Base-by-base conservation (phyloP, 2,113 vertebrate species). In the Azemiops feae region DNA sequence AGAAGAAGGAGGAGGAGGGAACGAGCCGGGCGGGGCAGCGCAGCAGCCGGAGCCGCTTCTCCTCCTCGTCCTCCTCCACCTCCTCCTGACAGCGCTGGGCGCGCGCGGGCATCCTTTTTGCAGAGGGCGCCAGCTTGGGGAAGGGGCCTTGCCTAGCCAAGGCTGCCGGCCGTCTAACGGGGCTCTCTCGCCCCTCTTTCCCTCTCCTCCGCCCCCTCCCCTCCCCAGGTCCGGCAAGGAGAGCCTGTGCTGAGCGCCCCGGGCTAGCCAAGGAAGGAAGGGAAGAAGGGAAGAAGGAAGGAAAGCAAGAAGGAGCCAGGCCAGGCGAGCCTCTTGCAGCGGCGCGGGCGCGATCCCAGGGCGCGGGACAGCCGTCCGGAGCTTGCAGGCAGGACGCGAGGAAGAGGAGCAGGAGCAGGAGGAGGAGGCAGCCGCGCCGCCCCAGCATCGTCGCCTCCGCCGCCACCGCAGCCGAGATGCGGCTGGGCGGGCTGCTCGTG, bases 401-500 rank as follows among this genome's bases (percentile, higher is more conserved):
- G n/a, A 39, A 11, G 20, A 47, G 5, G 92, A 60, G 8, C 6
- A 57, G 11, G 9, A 23, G 4, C 52, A 52, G 1, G 18, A 45
- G 22, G 8, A 34, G 30, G 30, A 47, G 18, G 94, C 86, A 94
- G 96, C 94, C 47, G 2, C 60, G 25, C 16, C 8, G 4, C 8
- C 0, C 45, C 20, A 4, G 25, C 23, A 81, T 81, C 64, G 1
- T n/a, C 22, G 22, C 58, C 20, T 9, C 1, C n/a, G 22, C n/a
- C 22, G 22, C 58, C 20, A 18, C 1, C n/a, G 22, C 34, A 30
- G 23, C 20, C 57, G 30, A 96, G 96, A 97, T 97, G 98, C 93
- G 98, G 96, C 94, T 95, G 96, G 97, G 95, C 95, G 95, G 94
- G 93, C 95, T 95, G 97, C 97, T 98, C 96, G 97, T 98, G 98